phyloP scores from a whole-genome alignment of 92 coral and sea anemone species.

The Epizoanthus illoricatus region DNA sequence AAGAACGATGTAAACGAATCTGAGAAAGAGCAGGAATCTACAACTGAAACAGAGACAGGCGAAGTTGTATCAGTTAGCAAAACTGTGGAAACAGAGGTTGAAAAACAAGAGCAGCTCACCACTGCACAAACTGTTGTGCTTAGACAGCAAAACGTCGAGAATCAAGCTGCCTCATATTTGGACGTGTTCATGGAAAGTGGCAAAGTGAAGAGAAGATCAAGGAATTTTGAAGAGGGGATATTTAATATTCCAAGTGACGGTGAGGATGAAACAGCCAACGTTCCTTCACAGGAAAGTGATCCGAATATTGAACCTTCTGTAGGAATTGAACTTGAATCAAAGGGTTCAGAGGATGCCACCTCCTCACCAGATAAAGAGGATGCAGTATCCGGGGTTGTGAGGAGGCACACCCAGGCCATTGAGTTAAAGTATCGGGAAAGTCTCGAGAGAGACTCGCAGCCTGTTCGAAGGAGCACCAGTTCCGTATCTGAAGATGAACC shows the following conservation, averaged over 20 bases:
- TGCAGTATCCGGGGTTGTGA: constrained; percentile 62
- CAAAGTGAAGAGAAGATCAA: constrained; percentile 75
- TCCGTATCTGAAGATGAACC: constrained; percentile 33
- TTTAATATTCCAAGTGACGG: constrained; percentile 54
- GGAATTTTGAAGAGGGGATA: constrained; percentile 79
- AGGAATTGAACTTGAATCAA: constrained; percentile 31
- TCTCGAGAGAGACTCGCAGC: constrained; percentile 16
- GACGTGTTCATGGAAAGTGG: constrained; percentile 70
- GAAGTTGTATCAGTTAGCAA: constrained; percentile 9
- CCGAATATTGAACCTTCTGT: neutral
- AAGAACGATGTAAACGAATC: neutral
- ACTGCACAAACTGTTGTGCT: constrained; percentile 6
- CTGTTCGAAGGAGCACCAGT: constrained; percentile 21
- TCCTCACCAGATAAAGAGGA: constrained; percentile 11
- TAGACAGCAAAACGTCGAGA: constrained; percentile 12
- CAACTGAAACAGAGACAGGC: neutral
- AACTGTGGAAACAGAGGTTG: constrained; percentile 6
- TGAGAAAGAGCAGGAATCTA: neutral
- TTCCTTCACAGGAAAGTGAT: constrained; percentile 24
- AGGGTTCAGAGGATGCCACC: neutral
- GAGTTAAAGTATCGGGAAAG: constrained; percentile 40
- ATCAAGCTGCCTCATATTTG: constrained; percentile 10
- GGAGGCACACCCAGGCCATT: constrained; percentile 61
- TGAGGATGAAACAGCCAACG: constrained; percentile 47
- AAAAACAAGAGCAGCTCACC: neutral